Percentiles rank a stretch among this genome's conserved stretches.
These are phyloP conservation scores for Tenthredo livida DNA, from an alignment of 2,888 invertebrate species.

Conservation along the genomic window DNA sequence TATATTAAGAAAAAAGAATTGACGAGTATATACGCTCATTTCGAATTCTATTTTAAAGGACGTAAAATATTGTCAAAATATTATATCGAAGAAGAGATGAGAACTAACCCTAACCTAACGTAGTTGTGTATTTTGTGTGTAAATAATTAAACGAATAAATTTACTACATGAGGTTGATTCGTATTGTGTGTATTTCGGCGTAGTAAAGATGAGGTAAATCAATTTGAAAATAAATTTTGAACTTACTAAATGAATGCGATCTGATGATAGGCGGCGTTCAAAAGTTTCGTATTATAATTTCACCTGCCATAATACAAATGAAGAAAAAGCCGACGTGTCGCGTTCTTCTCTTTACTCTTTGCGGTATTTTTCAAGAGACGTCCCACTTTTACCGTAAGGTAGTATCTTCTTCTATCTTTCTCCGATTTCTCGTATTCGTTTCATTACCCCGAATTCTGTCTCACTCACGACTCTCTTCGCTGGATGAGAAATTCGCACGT, in stretches of 20 bases:
- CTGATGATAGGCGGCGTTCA: not conserved
- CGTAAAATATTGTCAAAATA: not conserved
- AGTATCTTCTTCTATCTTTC: slow-evolving; percentile 16
- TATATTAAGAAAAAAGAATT: not conserved
- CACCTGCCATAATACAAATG: slow-evolving; percentile 21
- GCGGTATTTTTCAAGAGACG: not conserved
- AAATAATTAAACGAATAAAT: not conserved
- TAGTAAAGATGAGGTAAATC: not conserved
- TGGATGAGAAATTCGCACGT: not conserved
- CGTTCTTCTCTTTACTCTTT: not conserved
- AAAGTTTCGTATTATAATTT: not conserved
- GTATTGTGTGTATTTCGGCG: not conserved
- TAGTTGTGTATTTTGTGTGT: not conserved
- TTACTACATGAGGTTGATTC: not conserved
- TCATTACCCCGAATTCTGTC: not conserved
- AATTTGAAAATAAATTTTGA: not conserved
- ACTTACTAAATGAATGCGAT: not conserved
- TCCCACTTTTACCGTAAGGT: not conserved
- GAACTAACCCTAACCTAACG: not conserved
- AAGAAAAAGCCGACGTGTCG: slow-evolving; percentile 39
- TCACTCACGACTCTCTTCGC: not conserved
- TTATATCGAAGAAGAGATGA: not conserved
- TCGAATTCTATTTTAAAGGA: not conserved
- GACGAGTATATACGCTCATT: not conserved
- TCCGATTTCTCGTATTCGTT: not conserved